Evolutionary conservation across 2,113 vertebrate species (phyloP).

Genomic region (Camelus dromedarius): DNA sequence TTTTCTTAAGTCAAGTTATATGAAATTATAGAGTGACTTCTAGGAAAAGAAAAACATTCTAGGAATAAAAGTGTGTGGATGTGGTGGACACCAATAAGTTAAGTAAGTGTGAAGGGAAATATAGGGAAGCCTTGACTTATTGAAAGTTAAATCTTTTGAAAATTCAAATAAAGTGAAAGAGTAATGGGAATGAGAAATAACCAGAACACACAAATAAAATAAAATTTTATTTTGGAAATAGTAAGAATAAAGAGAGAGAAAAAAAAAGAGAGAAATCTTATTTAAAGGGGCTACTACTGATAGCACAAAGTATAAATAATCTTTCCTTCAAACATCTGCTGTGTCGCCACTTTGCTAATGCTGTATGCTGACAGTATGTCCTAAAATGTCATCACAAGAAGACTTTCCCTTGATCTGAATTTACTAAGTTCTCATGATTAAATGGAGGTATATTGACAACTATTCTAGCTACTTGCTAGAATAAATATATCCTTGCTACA

Average conservation of each 20-base stretch:
- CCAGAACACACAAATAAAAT: background rate
- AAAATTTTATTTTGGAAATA: background rate
- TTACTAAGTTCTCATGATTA: background rate
- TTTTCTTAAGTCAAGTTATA: conserved; percentile 10
- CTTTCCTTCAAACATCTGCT: background rate
- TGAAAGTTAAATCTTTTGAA: background rate
- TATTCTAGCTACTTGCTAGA: background rate
- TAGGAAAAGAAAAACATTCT: background rate
- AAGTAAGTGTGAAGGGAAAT: background rate
- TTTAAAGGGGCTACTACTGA: background rate
- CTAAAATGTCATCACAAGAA: background rate
- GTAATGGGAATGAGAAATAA: background rate
- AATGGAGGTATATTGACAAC: background rate
- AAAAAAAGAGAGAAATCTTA: background rate
- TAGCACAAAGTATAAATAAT: background rate
- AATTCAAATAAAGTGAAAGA: background rate
- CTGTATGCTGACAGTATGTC: background rate
- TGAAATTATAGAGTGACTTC: background rate
- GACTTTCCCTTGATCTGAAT: background rate
- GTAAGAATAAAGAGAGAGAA: background rate
- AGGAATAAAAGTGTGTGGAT: background rate
- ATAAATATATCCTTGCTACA: background rate
- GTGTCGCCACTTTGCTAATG: background rate
- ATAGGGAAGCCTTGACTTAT: background rate
- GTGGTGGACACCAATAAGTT: background rate